Evolutionary conservation across 1,140 invertebrate species (phyloP), one percentile per base, ranked within the genome.

Genomic region (Whitmania pigra): DNA sequence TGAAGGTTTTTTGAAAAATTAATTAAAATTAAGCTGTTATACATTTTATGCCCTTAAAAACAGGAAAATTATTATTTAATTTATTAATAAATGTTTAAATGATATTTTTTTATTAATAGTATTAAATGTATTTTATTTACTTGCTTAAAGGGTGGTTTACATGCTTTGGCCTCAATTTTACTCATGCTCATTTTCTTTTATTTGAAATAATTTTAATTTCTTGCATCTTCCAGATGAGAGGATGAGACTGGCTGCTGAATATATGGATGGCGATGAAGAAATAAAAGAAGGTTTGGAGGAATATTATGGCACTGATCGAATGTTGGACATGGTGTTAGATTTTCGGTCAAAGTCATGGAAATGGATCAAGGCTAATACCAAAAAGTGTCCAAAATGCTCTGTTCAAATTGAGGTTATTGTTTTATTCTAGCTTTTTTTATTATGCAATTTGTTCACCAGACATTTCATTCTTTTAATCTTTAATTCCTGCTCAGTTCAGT

Each of bases 311-410:
- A 85, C 85, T 74, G 82, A 81, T 40, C 82, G 84, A 29, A 78
- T 88, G n/a, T 78, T 83, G 71, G 73, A 77, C 7, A 78, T 87
- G n/a, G 75, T 87, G 20, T 83, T 87, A 70, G 84, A 86, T 67
- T 77, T 78, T n/a, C 80, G 84, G 75, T 84, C 86, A 22, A 83
- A 87, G 75, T 49, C 86, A n/a, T 83, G 87, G 75, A 81, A 83
- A 66, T 89, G 87, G 87, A 83, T 89, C 49, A 76, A 82, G 29
- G 77, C 78, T 17, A 85, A 87, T 73, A 85, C 85, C 74, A 87
- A 88, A 76, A 82, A 81, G 36, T 89, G 88, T 78, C 88, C 88
- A 25, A 80, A 84, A 63, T 89, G 88, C 78, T 78, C 80, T 55
- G 80, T 84, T 67, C 79, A 83, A 22, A 88, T 89, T 78, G 86